Evolutionary conservation across 2,113 vertebrate species (phyloP).

Genomic region (Ammodytes marinus): DNA sequence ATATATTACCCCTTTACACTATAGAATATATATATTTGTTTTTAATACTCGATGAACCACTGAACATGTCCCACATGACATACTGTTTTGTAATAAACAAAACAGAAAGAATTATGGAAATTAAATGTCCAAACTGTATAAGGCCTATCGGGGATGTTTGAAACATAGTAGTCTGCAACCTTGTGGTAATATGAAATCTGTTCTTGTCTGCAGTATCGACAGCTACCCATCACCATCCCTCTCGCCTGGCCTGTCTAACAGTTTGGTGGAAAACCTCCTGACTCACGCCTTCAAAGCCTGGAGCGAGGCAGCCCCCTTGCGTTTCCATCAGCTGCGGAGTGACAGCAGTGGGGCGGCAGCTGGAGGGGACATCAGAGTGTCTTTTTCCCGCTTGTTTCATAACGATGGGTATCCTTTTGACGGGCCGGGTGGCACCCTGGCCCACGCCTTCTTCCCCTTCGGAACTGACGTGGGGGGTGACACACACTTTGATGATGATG

Average conservation of each 20-base stretch:
- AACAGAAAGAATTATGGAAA: background rate
- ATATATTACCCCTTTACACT: background rate
- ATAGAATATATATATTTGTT: background rate
- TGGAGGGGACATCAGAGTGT: constrained; percentile 85
- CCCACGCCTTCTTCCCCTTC: constrained; percentile 92
- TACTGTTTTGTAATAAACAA: background rate
- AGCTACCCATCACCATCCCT: constrained; percentile 69
- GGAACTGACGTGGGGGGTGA: constrained; percentile 85
- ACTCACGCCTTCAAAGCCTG: constrained; percentile 80
- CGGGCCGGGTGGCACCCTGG: constrained; percentile 90
- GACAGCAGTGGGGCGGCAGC: background rate
- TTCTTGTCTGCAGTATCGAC: constrained; percentile 70
- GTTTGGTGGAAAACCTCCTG: constrained; percentile 52
- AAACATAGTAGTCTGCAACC: background rate
- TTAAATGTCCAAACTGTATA: background rate
- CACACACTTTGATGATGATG: constrained; percentile 92
- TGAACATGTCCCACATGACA: background rate
- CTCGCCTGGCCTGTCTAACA: background rate
- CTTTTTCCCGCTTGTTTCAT: constrained; percentile 85
- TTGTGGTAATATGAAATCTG: background rate
- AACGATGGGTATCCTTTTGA: constrained; percentile 93
- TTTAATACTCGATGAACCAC: background rate
- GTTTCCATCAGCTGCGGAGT: constrained; percentile 1
- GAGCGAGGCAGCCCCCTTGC: constrained; percentile 73
- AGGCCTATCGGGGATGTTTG: background rate